Evolutionary conservation across 2,797 vertebrate genomes (phyloP).

Genomic region (Falco columbarius): DNA sequence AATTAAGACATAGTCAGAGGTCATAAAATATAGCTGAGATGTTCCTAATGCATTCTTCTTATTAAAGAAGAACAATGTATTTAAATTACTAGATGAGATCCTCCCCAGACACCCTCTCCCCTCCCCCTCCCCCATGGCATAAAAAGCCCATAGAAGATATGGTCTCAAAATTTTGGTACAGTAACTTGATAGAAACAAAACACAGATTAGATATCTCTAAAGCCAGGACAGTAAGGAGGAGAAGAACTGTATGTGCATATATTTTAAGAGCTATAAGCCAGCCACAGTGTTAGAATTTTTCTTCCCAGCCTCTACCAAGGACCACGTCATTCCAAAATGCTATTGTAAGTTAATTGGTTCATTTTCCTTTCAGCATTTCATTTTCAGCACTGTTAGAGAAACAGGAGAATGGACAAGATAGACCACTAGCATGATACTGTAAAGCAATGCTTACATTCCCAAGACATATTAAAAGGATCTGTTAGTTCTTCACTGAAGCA

Average conservation of each 20-base stretch:
- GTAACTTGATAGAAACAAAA: neutral
- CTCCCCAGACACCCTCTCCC: neutral
- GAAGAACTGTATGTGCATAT: neutral
- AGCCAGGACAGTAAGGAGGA: neutral
- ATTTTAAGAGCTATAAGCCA: neutral
- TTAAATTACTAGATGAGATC: neutral
- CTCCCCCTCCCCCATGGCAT: neutral
- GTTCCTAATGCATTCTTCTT: neutral
- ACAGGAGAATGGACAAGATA: neutral
- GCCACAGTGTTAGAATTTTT: neutral
- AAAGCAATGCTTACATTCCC: constrained; percentile 1
- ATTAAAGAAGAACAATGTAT: neutral
- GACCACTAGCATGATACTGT: neutral
- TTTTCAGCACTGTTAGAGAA: constrained; percentile 9
- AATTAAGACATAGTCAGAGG: neutral
- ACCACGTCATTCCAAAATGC: neutral
- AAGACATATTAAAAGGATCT: neutral
- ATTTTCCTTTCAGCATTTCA: neutral
- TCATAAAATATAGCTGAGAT: neutral
- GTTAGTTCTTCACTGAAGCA: neutral
- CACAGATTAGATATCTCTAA: neutral
- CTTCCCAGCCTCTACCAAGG: neutral
- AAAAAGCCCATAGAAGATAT: neutral
- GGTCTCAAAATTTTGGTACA: neutral
- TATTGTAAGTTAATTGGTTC: neutral